Conservation (phyloP, 2,113 vertebrate genomes). For the Polyodon spathula region DNA sequence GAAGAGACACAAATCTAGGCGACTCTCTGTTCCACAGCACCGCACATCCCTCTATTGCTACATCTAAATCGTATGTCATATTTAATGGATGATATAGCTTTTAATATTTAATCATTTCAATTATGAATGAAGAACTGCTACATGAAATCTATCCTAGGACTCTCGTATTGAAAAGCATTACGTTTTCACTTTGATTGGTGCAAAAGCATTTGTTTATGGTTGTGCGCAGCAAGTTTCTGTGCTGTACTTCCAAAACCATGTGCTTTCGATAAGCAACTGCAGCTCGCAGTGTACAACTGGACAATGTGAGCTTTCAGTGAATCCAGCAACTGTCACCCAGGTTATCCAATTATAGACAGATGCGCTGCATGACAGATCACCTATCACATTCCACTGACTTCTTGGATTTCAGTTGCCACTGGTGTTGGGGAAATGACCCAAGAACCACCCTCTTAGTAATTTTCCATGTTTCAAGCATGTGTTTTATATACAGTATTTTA, state of each 20-base stretch:
- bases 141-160: too few relatives aligned
- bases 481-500: too few relatives aligned
- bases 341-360: neutral
- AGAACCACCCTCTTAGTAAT: neutral
- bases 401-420: neutral
- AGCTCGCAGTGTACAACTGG: neutral
- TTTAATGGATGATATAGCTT: too few relatives aligned
- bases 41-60: too few relatives aligned
- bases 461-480: too few relatives aligned
- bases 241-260: neutral
- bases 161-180: too few relatives aligned
- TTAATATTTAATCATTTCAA: too few relatives aligned
- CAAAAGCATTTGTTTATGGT: neutral
- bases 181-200: too few relatives aligned
- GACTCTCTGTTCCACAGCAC: too few relatives aligned
- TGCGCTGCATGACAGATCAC: neutral
- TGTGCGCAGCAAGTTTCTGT: neutral
- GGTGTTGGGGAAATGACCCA: neutral
- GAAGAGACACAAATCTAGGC: too few relatives aligned
- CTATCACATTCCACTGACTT: neutral
- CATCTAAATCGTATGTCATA: too few relatives aligned
- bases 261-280: neutral
- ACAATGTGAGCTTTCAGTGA: neutral
- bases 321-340: neutral
- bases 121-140: too few relatives aligned